Percentiles rank a stretch among this genome's conserved stretches.
Conservation (phyloP, 1,140 invertebrate species). For the Zaprionus camerounensis region DNA sequence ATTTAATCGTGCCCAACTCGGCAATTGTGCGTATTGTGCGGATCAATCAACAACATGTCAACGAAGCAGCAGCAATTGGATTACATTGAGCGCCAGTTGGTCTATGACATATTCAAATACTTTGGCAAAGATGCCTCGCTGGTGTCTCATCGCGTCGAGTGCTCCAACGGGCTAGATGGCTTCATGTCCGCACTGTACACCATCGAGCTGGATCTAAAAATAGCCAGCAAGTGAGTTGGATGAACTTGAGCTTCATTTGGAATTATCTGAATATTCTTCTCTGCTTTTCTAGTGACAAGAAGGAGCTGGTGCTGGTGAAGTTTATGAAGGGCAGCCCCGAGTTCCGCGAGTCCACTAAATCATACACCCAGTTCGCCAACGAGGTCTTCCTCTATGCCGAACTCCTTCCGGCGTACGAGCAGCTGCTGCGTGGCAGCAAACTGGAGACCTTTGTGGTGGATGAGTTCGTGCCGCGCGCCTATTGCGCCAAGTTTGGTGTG, state of each 20-base stretch:
- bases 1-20: neutral
- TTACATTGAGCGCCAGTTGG: constrained; percentile 65
- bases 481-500: constrained; percentile 61
- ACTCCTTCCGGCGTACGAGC: constrained; percentile 68
- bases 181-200: constrained; percentile 82
- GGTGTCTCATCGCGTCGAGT: constrained; percentile 50
- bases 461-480: constrained; percentile 62
- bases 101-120: constrained; percentile 66
- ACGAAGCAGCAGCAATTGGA: constrained; percentile 64
- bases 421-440: constrained; percentile 59
- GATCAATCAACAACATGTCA: constrained; percentile 50
- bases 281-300: neutral
- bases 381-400: constrained; percentile 70
- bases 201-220: constrained; percentile 56
- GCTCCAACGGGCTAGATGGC: constrained; percentile 70
- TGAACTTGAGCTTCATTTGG: neutral
- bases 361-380: constrained; percentile 76
- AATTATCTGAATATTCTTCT: neutral
- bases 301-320: constrained; percentile 67
- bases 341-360: constrained; percentile 68
- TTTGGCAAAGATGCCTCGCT: constrained; percentile 53
- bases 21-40: neutral
- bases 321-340: constrained; percentile 76
- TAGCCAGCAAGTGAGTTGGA: constrained; percentile 26
- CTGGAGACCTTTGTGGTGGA: constrained; percentile 46